A percentile compares a stretch with the other conserved stretches of the same genome.
Conservation (phyloP, 2,797 vertebrate genomes). For the Anas bernieri region DNA sequence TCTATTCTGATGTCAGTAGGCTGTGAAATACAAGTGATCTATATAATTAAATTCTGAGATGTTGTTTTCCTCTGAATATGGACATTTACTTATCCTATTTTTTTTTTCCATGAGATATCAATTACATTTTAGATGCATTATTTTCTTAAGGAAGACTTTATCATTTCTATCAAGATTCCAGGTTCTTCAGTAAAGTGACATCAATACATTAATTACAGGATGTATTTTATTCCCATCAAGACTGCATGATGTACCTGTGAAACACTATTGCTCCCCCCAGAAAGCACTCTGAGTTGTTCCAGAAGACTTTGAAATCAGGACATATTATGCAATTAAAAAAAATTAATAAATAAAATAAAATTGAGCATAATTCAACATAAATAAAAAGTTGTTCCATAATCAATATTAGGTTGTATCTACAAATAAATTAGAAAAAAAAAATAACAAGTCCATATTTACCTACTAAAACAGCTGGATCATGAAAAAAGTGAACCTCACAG, state of each 20-base stretch:
- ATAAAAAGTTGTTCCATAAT: not conserved
- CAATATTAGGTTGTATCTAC: not conserved
- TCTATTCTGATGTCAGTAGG: not conserved
- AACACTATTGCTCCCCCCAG: not conserved
- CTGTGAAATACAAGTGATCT: not conserved
- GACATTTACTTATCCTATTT: not conserved
- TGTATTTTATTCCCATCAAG: not conserved
- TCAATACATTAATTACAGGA: not conserved
- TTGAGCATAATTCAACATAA: not conserved
- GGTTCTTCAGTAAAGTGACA: not conserved
- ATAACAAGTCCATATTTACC: not conserved
- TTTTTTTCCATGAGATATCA: not conserved
- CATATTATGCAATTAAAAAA: not conserved
- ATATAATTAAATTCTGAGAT: not conserved
- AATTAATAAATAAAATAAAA: not conserved
- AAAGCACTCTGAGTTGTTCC: not conserved
- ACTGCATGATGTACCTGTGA: not conserved
- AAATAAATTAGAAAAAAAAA: not conserved
- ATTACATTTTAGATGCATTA: not conserved
- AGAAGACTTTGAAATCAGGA: not conserved
- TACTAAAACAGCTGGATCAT: rapidly evolving
- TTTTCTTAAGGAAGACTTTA: not conserved
- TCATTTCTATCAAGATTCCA: not conserved
- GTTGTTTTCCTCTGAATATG: not conserved
- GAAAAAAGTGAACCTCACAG: not conserved